phyloP scores from a whole-genome alignment of 2,113 vertebrate genomes.

The Abramis brama region DNA sequence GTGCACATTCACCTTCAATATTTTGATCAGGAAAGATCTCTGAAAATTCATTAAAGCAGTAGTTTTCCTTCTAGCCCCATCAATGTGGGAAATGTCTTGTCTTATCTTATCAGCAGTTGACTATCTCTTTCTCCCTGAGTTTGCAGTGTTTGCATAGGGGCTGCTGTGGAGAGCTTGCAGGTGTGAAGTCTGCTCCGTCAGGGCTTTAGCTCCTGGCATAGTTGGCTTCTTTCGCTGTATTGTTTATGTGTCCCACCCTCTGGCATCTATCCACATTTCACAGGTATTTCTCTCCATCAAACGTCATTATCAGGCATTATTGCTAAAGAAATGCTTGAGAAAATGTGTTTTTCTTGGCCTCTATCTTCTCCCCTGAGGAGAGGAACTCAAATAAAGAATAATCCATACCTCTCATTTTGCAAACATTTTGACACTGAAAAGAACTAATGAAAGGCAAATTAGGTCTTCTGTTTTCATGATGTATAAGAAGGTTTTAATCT shows the following conservation, averaged over 20 bases:
- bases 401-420: background rate
- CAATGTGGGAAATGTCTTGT: conserved; percentile 55
- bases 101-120: conserved; percentile 49
- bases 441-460: background rate
- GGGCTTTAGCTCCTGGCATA: conserved; percentile 41
- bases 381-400: background rate
- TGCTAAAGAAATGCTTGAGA: conserved; percentile 14
- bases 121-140: conserved; percentile 45
- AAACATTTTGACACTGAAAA: background rate
- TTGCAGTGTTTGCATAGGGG: conserved; percentile 54
- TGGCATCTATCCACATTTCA: conserved; percentile 43
- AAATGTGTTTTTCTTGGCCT: conserved; percentile 24
- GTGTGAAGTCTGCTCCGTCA: conserved; percentile 54
- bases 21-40: conserved; percentile 6
- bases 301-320: conserved; percentile 40
- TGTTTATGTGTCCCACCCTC: conserved; percentile 17
- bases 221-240: background rate
- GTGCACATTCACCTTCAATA: background rate
- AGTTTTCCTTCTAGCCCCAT: conserved; percentile 12
- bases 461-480: background rate
- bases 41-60: conserved; percentile 8
- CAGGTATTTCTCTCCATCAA: conserved; percentile 47
- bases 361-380: background rate
- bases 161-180: conserved; percentile 41
- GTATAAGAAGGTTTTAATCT: background rate